Base-by-base conservation (phyloP, 2,888 invertebrate genomes). In the Trisateles emortualis region DNA sequence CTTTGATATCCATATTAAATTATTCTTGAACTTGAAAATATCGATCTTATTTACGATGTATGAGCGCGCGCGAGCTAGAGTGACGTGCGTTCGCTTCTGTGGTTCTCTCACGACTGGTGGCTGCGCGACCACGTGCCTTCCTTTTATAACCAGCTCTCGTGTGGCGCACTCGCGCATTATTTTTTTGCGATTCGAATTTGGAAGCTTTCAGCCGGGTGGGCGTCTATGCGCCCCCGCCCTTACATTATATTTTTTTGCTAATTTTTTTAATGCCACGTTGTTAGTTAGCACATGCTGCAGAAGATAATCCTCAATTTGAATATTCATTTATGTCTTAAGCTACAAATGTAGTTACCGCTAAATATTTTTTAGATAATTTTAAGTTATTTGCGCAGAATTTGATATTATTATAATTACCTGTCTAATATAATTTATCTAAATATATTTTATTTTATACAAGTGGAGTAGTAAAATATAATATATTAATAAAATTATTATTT, bases 171-270 rank as follows among this genome's bases (percentile, higher is more conserved):
- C 84, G 89, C 87, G 84, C 83, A 87, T 91, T 88, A 90, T 84
- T 90, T 92, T 90, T 92, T 89, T 83, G 90, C 89, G 83, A 86
- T 88, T 87, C 79, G 84, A 90, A 88, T 91, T 91, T 90, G 88
- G 90, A 88, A 90, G 90, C 90, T 92, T 91, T 90, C 90, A 90
- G 90, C 87, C 83, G 87, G 86, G 87, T 88, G 88, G 86, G 84
- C 83, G 83, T 79, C 74, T 68, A 81, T 76, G 79, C 83, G 84
- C 87, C 88, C 88, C 87, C 84, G 87, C 90, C 91, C 90, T 87
- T 79, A 81, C 59, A 55, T 59, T 72, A 61, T 72, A 72, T 78
- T 72, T 77, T 72, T 80, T 79, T 76, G 70, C 61, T 58, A 39
- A 61, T 70, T 71, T 70, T 77, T 81, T 87, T 84, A 83, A 80